phyloP scores from a whole-genome alignment of 2,113 vertebrate species.

The Spheniscus mendiculus region DNA sequence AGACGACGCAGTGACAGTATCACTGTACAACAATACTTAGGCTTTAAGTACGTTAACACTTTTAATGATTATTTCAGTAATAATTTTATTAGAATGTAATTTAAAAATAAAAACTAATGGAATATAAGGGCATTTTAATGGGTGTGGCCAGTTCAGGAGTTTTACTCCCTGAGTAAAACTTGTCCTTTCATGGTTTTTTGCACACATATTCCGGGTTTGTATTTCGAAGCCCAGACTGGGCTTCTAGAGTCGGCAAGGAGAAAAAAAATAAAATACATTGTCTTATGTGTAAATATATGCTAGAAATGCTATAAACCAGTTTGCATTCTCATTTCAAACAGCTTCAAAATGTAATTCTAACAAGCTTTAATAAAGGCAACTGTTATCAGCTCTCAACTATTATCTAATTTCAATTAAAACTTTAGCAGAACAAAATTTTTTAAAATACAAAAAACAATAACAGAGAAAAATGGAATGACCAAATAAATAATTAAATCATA shows the following conservation, averaged over 20 bases:
- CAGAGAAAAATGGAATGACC: not conserved
- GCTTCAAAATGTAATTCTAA: not conserved
- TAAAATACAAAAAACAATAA: not conserved
- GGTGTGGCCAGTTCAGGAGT: not conserved
- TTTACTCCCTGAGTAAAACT: not conserved
- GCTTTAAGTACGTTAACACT: not conserved
- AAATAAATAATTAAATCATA: not conserved
- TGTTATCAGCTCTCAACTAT: not conserved
- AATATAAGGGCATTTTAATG: not conserved
- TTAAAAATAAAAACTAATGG: not conserved
- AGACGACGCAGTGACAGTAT: rapidly evolving
- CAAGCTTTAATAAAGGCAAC: not conserved
- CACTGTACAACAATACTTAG: not conserved
- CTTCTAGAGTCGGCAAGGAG: not conserved
- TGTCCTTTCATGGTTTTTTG: not conserved
- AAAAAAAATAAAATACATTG: not conserved
- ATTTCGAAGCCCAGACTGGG: not conserved
- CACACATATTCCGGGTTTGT: not conserved
- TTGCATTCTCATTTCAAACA: not conserved
- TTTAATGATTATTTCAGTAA: not conserved
- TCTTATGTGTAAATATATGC: not conserved
- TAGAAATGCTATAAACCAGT: not conserved
- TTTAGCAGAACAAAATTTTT: not conserved
- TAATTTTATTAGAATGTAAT: not conserved
- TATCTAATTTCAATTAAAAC: not conserved